These are phyloP conservation scores for Kuschelorhynchus macadamiae DNA, from an alignment of 2,888 invertebrate genomes.

Conservation along the genomic window DNA sequence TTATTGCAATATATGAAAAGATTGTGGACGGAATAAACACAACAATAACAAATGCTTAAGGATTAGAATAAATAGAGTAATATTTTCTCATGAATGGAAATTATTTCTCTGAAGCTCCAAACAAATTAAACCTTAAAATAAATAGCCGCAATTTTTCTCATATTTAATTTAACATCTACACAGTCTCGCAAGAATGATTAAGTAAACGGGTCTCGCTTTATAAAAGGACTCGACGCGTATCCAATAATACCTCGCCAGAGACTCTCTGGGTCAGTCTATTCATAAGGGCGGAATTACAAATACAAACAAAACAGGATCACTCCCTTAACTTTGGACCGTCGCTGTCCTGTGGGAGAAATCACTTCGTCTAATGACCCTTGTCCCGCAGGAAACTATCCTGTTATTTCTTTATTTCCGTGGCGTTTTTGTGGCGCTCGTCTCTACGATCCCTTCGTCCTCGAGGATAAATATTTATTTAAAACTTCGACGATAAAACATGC, in stretches of 20 bases:
- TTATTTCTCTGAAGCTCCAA: too few species aligned
- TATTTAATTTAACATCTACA: neutral
- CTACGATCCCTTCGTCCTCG: neutral
- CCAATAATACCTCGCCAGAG: conserved; percentile 8
- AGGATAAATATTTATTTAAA: conserved; percentile 13
- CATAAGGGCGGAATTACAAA: conserved; percentile 40
- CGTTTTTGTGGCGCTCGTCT: conserved; percentile 19
- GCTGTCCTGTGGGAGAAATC: conserved; percentile 44
- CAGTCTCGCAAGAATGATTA: conserved; percentile 10
- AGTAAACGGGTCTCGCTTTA: conserved; percentile 8
- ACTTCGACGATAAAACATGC: too few species aligned
- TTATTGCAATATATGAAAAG: too few species aligned
- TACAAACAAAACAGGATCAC: conserved; percentile 40
- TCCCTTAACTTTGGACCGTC: conserved; percentile 31
- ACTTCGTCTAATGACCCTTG: conserved; percentile 44
- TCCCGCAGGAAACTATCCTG: conserved; percentile 39
- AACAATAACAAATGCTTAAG: too few species aligned
- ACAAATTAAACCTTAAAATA: neutral
- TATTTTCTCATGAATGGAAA: too few species aligned
- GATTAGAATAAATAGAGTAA: too few species aligned
- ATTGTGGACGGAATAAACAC: too few species aligned
- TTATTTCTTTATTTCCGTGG: conserved; percentile 37
- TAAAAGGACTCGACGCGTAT: conserved; percentile 13
- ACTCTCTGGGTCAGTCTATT: conserved; percentile 25
- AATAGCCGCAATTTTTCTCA: neutral